Conservation (phyloP, 1,140 invertebrate species). For the Acromyrmex charruanus region DNA sequence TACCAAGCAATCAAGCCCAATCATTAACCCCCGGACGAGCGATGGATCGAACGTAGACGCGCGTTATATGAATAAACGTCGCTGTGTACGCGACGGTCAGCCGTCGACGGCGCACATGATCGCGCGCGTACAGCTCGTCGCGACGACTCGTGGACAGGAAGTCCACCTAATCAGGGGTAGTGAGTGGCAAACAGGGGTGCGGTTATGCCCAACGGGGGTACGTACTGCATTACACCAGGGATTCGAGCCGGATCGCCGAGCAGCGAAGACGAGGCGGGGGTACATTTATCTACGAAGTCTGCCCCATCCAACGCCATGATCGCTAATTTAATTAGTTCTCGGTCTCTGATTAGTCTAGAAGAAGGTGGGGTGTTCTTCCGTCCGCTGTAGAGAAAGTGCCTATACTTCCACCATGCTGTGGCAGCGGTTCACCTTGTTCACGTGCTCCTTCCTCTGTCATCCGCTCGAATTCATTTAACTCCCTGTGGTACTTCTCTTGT, state of each 20-base stretch:
- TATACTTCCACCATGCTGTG: constrained; percentile 11
- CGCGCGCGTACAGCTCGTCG: constrained; percentile 61
- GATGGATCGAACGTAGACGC: constrained; percentile 73
- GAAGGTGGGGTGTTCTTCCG: constrained; percentile 43
- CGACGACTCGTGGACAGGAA: constrained; percentile 85
- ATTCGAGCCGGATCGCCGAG: constrained; percentile 75
- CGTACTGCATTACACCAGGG: constrained; percentile 73
- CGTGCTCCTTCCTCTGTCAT: constrained; percentile 60
- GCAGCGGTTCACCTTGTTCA: constrained; percentile 51
- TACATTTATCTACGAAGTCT: constrained; percentile 55
- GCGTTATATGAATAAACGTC: constrained; percentile 77
- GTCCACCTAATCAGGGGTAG: constrained; percentile 86
- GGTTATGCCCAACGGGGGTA: constrained; percentile 79
- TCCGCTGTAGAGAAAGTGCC: constrained; percentile 34
- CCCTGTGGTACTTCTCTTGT: constrained; percentile 61
- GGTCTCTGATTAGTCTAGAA: constrained; percentile 59
- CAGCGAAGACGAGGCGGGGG: constrained; percentile 50
- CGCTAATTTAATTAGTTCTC: constrained; percentile 66
- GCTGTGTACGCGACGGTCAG: constrained; percentile 55
- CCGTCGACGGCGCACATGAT: constrained; percentile 27
- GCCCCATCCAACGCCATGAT: constrained; percentile 54
- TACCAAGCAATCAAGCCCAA: constrained; percentile 86
- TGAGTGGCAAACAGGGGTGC: constrained; percentile 87
- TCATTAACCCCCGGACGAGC: constrained; percentile 83
- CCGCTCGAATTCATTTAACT: constrained; percentile 64